Percentiles rank a stretch among this genome's conserved stretches.
phyloP scores from a whole-genome alignment of 2,797 vertebrate species.

The Sebastiscus tertius region DNA sequence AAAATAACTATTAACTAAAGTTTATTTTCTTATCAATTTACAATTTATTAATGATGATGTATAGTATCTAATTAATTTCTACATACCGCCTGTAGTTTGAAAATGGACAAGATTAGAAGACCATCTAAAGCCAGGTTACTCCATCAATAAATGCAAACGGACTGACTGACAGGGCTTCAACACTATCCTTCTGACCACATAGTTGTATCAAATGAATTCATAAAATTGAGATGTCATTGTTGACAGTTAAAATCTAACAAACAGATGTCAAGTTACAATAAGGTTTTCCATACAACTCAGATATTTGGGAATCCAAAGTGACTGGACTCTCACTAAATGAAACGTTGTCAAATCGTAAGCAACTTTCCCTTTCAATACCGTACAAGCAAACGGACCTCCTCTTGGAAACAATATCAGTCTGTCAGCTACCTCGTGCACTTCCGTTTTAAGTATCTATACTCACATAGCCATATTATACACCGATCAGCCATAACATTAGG shows the following conservation, averaged over 20 bases:
- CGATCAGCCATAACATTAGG: too few relatives aligned
- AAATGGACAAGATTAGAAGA: background rate
- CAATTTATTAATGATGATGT: background rate
- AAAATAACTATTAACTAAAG: too few relatives aligned
- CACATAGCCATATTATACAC: background rate
- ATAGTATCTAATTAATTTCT: background rate
- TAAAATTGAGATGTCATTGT: background rate
- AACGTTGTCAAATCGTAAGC: background rate
- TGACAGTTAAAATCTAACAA: background rate
- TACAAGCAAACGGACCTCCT: background rate
- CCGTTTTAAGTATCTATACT: background rate
- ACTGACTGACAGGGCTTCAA: background rate
- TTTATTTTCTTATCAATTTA: too few relatives aligned
- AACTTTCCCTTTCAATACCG: background rate
- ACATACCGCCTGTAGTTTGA: background rate
- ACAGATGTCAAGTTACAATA: background rate
- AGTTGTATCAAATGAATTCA: fast-evolving
- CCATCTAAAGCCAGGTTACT: background rate
- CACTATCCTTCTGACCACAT: background rate
- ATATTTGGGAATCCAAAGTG: background rate
- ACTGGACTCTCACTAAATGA: background rate
- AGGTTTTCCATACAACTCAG: background rate
- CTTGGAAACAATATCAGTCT: background rate
- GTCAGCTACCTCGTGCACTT: background rate
- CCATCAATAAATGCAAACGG: background rate